Evolutionary conservation across 1,140 invertebrate species (phyloP), one percentile per base, ranked within the genome.

Genomic region (Meloidogyne floridensis): DNA sequence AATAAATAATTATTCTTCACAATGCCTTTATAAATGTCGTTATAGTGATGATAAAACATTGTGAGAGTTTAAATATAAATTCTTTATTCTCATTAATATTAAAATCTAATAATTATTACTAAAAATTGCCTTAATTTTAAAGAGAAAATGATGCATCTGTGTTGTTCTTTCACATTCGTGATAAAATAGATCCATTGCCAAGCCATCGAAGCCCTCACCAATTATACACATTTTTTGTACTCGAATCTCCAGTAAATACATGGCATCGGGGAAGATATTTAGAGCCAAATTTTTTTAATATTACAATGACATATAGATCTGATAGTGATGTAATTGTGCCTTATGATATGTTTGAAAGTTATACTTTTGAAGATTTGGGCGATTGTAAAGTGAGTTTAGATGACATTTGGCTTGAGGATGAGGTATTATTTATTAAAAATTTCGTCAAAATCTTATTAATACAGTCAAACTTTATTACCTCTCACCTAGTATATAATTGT

Each of bases 281-380:
- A 6, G 2, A 5, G 5, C 76, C 11, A 2, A 20, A 77, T 8
- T 77, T 59, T 72, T 81, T 81, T 11, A 81, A 81, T 42, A 65
- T 81, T 18, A 81, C 80, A 80, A 81, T 81, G 80, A 81, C 80
- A 9, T 80, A 81, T 81, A 43, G 80, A 11, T 78, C 42, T 47
- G 80, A 81, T 70, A 81, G 80, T 47, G 78, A 81, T 70, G 71
- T 81, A 11, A n/a, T 81, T 47, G 6, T 70, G 2, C 80, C 80
- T n/a, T 81, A 81, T 70, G 77, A 80, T 69, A 47, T 20, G 51
- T 81, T 81, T 47, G 15, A 81, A 20, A 53, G 51, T 18, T 53
- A 20, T 71, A 43, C 9, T n/a, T 2, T 8, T 2, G 80, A 70
- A 13, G 75, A 18, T 11, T 18, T 70, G 8, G n/a, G 7, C n/a